Conservation (phyloP, 2,797 vertebrate genomes). For the Myotis daubentonii region DNA sequence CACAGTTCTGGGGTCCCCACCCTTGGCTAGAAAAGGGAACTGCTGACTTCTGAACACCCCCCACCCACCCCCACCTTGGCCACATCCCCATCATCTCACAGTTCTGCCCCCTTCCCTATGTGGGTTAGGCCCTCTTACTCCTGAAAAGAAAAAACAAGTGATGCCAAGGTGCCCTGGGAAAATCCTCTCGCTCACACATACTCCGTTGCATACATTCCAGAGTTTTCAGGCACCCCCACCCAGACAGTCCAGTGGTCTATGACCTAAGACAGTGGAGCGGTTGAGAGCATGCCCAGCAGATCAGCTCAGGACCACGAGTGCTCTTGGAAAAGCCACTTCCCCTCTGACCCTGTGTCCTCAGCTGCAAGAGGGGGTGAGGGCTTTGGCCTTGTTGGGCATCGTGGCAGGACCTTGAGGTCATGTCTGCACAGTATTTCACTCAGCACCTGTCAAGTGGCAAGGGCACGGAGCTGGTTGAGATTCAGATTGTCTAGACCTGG, state of each 20-base stretch:
- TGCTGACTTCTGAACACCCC: neutral
- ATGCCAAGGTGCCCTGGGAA: neutral
- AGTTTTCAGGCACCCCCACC: rapidly evolving
- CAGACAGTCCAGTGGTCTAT: neutral
- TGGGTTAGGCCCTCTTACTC: neutral
- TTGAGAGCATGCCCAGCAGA: neutral
- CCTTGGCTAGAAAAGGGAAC: neutral
- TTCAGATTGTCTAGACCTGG: neutral
- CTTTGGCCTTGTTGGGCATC: neutral
- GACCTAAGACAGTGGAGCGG: neutral
- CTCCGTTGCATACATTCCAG: neutral
- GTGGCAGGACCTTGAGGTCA: neutral
- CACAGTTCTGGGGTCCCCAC: neutral
- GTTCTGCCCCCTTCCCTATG: neutral
- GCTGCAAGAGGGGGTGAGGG: neutral
- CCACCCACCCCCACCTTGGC: rapidly evolving
- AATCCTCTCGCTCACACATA: neutral
- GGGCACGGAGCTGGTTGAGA: neutral
- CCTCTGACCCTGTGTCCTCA: neutral
- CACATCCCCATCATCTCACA: neutral
- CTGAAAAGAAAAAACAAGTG: neutral
- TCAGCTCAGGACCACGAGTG: neutral
- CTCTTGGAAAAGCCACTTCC: neutral
- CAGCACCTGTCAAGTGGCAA: neutral
- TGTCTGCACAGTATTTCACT: neutral